Percentiles rank a stretch among this genome's conserved stretches.
Conservation (phyloP, 2,113 vertebrate species). For the Calypte anna region DNA sequence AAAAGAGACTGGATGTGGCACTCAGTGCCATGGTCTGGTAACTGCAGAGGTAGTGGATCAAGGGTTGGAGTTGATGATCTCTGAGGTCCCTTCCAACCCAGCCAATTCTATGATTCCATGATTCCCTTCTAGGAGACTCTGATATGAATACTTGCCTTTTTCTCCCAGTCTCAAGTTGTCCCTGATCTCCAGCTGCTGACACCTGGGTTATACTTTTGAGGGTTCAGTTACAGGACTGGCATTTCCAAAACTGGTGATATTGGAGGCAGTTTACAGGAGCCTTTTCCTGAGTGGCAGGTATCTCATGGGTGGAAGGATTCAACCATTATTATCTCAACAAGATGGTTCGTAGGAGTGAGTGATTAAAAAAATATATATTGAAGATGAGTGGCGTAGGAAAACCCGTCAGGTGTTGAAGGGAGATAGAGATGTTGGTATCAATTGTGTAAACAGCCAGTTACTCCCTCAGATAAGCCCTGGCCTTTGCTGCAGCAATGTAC, state of each 20-base stretch:
- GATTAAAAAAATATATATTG: background rate
- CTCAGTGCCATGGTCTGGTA: no score
- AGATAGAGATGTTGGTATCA: background rate
- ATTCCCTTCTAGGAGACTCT: background rate
- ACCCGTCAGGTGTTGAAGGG: background rate
- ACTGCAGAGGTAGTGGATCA: no score
- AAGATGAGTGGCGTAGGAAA: background rate
- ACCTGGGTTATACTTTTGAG: background rate
- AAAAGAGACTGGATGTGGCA: no score
- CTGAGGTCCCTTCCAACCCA: no score
- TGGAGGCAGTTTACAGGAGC: background rate
- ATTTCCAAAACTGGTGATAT: background rate
- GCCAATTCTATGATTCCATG: no score
- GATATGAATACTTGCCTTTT: background rate
- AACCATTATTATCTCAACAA: background rate
- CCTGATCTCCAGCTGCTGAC: background rate
- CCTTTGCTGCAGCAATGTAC: background rate
- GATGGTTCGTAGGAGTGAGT: background rate
- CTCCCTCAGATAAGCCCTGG: background rate
- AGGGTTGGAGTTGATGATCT: no score
- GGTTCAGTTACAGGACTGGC: fast-evolving
- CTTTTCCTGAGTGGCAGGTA: background rate
- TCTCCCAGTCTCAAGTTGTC: background rate
- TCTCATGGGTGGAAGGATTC: background rate
- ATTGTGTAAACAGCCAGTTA: background rate